Conservation (phyloP, 37 sponge, comb jelly and placozoan species). For the Mnemiopsis leidyi region DNA sequence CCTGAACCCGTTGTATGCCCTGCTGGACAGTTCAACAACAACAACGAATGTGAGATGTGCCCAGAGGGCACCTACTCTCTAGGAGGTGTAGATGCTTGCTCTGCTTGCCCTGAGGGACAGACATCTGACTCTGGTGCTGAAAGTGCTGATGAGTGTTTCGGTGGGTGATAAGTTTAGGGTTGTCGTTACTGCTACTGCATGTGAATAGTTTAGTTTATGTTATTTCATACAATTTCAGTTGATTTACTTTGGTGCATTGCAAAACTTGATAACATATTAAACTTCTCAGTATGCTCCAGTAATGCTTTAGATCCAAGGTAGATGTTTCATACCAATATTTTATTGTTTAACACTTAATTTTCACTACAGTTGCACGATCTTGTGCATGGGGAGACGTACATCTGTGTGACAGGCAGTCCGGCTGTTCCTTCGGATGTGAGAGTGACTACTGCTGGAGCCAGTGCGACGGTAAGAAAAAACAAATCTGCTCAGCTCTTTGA, state of each 20-base stretch:
- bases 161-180: no score
- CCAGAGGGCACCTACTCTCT: conserved; percentile 10
- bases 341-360: no score
- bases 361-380: not conserved
- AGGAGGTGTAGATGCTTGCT: not conserved
- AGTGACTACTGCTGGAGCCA: conserved; percentile 17
- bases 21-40: not conserved
- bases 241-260: no score
- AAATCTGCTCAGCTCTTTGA: no score
- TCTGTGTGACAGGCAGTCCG: not conserved
- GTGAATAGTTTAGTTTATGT: no score
- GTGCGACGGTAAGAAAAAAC: conserved; percentile 22
- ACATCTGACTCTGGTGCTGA: not conserved
- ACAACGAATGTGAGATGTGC: not conserved
- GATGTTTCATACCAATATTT: no score
- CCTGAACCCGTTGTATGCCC: not conserved
- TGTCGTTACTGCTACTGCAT: no score
- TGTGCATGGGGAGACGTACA: not conserved
- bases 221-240: no score
- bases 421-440: conserved; percentile 18
- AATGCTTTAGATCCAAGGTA: no score
- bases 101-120: not conserved
- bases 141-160: not conserved
- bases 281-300: no score
- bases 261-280: no score